Base-by-base conservation (phyloP, 2,113 vertebrate genomes). In the Neotragus pygmaeus region DNA sequence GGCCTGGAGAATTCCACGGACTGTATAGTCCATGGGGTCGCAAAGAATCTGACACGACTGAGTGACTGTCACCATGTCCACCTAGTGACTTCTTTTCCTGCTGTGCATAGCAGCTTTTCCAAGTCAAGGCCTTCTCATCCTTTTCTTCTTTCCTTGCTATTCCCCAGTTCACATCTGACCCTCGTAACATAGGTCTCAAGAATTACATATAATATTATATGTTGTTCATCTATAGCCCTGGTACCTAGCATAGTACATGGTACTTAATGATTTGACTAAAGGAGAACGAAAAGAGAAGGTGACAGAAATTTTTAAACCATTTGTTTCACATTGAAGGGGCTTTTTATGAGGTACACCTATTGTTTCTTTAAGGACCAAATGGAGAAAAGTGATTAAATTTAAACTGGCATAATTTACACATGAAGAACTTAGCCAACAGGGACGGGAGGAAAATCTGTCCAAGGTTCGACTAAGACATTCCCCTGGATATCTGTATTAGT, bases 341-440 rank as follows among this genome's bases (percentile, higher is more conserved):
- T 82, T 73, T 80, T 73, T 45, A n/a, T 86, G 62, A 93, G 80
- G 81, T 9, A 73, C 39, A 73, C 4, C 43, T 96, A 3, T 81
- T 86, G 66, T 96, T 96, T 93, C 92, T 86, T 36, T 77, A 85
- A 89, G 49, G 90, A 89, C 36, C 70, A 78, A 93, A 93, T 60
- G 70, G 73, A 57, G 25, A 81, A 92, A 88, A 15, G 30, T 49
- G 82, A 94, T 91, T 95, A 93, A 51, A 75, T 96, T 53, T 90
- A 87, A 96, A 88, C n/a, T 90, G 57, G 36, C 88, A 36, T 78
- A 93, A 82, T 93, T 97, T 77, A 86, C 45, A 88, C 73, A 82
- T 66, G 70, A 91, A 93, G 83, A 91, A 82, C 17, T 64, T 70
- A 45, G 28, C 43, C 83, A 86, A 70, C 30, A 89, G 78, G 53